phyloP scores from a whole-genome alignment of 2,888 invertebrate species.

The Eupithecia centaureata region DNA sequence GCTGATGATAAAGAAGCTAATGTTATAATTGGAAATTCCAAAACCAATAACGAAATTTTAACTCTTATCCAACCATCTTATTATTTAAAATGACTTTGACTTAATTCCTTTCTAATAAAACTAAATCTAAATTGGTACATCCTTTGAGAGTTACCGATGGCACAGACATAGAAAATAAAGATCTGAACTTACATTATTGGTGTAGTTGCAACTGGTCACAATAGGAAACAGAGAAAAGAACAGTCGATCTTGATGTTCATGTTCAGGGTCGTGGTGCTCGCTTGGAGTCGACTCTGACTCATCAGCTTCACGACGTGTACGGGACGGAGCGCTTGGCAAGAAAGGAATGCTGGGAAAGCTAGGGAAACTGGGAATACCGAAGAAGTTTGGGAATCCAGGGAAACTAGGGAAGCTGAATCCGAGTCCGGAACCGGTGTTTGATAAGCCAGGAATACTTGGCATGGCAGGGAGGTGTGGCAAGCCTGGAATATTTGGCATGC shows the following conservation, averaged over 20 bases:
- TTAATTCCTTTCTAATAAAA: neutral
- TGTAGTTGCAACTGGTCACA: conserved; percentile 44
- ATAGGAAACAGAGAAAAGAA: conserved; percentile 35
- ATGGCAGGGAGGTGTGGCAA: conserved; percentile 6
- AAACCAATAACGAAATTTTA: neutral
- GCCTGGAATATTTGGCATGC: conserved; percentile 11
- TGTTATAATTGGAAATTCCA: too few species aligned
- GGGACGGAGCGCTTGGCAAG: conserved; percentile 1
- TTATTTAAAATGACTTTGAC: neutral
- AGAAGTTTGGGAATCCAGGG: conserved; percentile 11
- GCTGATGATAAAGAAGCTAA: too few species aligned
- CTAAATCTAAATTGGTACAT: neutral
- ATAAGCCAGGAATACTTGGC: conserved; percentile 18
- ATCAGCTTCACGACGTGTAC: conserved; percentile 20
- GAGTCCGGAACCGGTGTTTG: conserved; percentile 11
- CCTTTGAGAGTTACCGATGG: neutral
- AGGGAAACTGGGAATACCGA: conserved; percentile 11
- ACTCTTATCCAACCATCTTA: neutral
- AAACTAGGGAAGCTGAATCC: conserved; percentile 14
- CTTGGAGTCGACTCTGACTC: neutral
- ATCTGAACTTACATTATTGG: conserved; percentile 37
- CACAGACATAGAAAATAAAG: neutral
- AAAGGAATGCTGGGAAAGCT: conserved; percentile 6
- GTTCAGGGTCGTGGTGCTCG: conserved; percentile 18
- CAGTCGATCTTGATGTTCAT: conserved; percentile 32